Evolutionary conservation across 1,140 invertebrate genomes (phyloP).

Genomic region (Zaprionus ornatus): DNA sequence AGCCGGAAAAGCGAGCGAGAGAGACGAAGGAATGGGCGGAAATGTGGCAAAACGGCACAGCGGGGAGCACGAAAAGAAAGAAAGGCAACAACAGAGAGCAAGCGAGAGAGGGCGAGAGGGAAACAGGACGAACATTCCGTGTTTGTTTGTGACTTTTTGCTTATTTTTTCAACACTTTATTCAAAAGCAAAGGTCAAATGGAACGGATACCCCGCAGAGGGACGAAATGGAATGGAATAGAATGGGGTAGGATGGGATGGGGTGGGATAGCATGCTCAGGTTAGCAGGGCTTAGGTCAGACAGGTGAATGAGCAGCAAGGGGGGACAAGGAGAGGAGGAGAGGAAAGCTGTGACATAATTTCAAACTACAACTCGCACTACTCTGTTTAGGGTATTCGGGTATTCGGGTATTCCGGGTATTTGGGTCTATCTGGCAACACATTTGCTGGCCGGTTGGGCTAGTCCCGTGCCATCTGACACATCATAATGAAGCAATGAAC

Average conservation of each 20-base stretch:
- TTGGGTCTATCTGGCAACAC: slow-evolving; percentile 37
- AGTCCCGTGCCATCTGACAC: slow-evolving; percentile 31
- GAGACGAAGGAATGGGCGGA: slow-evolving; percentile 16
- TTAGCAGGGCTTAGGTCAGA: slow-evolving; percentile 33
- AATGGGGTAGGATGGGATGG: neutral
- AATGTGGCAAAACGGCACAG: slow-evolving; percentile 39
- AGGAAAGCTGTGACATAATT: slow-evolving; percentile 45
- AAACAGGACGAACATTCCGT: slow-evolving; percentile 27
- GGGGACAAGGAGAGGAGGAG: neutral
- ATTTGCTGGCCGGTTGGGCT: slow-evolving; percentile 31
- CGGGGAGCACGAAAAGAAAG: slow-evolving; percentile 29
- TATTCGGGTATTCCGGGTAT: slow-evolving; percentile 8
- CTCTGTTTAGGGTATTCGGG: slow-evolving; percentile 8
- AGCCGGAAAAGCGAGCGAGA: slow-evolving; percentile 5
- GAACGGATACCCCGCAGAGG: slow-evolving; percentile 20
- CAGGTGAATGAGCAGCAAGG: slow-evolving; percentile 27
- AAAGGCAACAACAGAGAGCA: neutral
- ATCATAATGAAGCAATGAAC: slow-evolving; percentile 58
- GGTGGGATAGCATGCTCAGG: neutral
- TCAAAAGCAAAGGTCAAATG: slow-evolving; percentile 53
- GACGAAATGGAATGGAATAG: slow-evolving; percentile 1
- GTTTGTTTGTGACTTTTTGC: slow-evolving; percentile 27
- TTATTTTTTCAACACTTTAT: slow-evolving; percentile 45
- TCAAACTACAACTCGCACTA: slow-evolving; percentile 26
- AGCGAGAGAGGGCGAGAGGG: slow-evolving; percentile 5